Evolutionary conservation across 2,113 vertebrate genomes (phyloP), one percentile per base, ranked within the genome.

Genomic region (Nyctibius bracteatus): DNA sequence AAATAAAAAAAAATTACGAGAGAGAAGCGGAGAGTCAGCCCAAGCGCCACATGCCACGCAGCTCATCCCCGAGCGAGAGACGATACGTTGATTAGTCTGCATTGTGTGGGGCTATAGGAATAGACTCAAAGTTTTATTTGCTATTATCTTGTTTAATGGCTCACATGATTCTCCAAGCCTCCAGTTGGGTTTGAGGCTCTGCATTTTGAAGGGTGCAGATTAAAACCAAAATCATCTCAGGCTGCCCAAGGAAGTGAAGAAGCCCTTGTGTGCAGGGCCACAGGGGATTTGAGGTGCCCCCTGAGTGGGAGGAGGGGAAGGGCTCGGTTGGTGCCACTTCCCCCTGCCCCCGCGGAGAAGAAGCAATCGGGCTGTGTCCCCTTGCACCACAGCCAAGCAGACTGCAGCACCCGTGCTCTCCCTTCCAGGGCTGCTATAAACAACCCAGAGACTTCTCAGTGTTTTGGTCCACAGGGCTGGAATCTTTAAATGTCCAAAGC

Each of bases 401-500:
- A 16, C 63, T 54, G 35, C 5, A 1, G 24, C 49, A 70, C 12
- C 1, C 10, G 22, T 4, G 1, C 5, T 33, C 18, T 30, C 12
- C 20, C 25, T 78, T 44, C 59, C 3, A 19, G 11, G 21, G 27
- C 52, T 80, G 44, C 55, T 22, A 10, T 12, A 24, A 90, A 43
- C 10, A 52, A 10, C 35, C 33, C 21, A 4, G 55, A 27, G 74
- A 35, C n/a, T 77, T 77, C 82, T 88, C 86, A 35, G 47, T n/a
- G 94, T 86, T 92, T 74, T 57, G 62, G n/a, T 71, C 57, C 1
- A 5, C 61, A 37, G 55, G 54, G 37, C 52, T 91, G 68, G 77
- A 77, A 95, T 68, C 28, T n/a, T 91, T 57, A 77, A 72, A 84
- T 15, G 90, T 86, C 86, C 92, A 78, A 91, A 94, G 52, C 68